Evolutionary conservation across 1,140 invertebrate species (phyloP).

Genomic region (Doryteuthis pealeii): DNA sequence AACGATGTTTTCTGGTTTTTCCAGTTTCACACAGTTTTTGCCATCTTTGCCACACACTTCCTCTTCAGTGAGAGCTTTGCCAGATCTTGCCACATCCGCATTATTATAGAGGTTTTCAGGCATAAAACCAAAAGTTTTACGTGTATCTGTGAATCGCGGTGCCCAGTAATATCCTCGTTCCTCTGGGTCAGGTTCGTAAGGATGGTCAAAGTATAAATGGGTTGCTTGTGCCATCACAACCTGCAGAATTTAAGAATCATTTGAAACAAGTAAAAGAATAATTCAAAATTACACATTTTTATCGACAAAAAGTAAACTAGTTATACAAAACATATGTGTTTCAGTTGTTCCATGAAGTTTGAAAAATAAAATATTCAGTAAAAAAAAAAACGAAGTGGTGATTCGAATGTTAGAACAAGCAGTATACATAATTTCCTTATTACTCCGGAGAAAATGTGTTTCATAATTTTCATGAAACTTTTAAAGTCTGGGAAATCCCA

Average conservation of each 20-base stretch:
- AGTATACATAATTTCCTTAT: too few species aligned
- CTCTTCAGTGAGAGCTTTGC: constrained; percentile 20
- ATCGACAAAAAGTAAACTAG: background rate
- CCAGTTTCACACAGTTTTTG: constrained; percentile 22
- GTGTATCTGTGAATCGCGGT: constrained; percentile 39
- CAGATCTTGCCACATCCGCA: constrained; percentile 35
- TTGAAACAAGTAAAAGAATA: background rate
- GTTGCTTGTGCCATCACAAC: constrained; percentile 48
- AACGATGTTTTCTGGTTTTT: constrained; percentile 28
- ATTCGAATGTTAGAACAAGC: too few species aligned
- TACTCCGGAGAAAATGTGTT: too few species aligned
- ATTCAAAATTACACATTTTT: background rate
- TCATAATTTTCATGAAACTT: too few species aligned
- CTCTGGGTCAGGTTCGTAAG: constrained; percentile 52
- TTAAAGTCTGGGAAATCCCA: too few species aligned
- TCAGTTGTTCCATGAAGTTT: too few species aligned
- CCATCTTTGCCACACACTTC: constrained; percentile 17
- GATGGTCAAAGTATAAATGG: constrained; percentile 55
- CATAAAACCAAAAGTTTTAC: constrained; percentile 44
- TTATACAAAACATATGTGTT: background rate
- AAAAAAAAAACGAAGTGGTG: too few species aligned
- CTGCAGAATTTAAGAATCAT: constrained; percentile 28
- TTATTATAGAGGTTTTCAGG: constrained; percentile 48
- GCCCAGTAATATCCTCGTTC: constrained; percentile 55
- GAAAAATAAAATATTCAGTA: too few species aligned